These are phyloP conservation scores for Carettochelys insculpta DNA, from an alignment of 2,113 vertebrate species.

Conservation along the genomic window DNA sequence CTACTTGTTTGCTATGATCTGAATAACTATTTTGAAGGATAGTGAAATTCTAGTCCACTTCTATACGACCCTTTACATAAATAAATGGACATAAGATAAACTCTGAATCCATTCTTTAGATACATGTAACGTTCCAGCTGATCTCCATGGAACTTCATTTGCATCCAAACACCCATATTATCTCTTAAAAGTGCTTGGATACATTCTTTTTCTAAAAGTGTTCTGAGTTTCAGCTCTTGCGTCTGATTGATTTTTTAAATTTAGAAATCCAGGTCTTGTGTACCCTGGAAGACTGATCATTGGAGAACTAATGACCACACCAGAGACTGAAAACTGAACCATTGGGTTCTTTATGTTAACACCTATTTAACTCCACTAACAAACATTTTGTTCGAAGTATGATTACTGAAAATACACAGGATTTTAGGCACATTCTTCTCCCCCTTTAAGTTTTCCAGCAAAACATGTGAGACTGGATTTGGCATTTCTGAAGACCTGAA, in stretches of 20 bases:
- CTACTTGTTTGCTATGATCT: slow-evolving; percentile 30
- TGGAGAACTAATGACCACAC: not conserved
- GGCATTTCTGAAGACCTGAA: not conserved
- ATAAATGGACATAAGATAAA: slow-evolving; percentile 37
- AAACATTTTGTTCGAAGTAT: not conserved
- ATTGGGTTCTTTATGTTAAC: not conserved
- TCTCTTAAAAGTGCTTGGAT: not conserved
- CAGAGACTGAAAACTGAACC: not conserved
- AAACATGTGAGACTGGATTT: not conserved
- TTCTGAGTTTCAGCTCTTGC: not conserved
- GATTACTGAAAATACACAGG: not conserved
- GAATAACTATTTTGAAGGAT: slow-evolving; percentile 34
- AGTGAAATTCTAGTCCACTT: slow-evolving; percentile 2
- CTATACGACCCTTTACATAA: slow-evolving; percentile 31
- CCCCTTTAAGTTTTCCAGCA: not conserved
- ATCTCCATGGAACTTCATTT: not conserved
- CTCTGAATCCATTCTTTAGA: slow-evolving; percentile 43
- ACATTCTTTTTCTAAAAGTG: not conserved
- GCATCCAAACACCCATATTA: not conserved
- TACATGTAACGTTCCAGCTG: not conserved
- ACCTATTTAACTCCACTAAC: not conserved
- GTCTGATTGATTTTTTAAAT: not conserved
- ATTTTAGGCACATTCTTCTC: not conserved
- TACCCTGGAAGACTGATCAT: not conserved
- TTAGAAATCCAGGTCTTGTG: not conserved